Conservation (phyloP, 2,113 vertebrate genomes). For the Stomatorhinus ivindoensis region DNA sequence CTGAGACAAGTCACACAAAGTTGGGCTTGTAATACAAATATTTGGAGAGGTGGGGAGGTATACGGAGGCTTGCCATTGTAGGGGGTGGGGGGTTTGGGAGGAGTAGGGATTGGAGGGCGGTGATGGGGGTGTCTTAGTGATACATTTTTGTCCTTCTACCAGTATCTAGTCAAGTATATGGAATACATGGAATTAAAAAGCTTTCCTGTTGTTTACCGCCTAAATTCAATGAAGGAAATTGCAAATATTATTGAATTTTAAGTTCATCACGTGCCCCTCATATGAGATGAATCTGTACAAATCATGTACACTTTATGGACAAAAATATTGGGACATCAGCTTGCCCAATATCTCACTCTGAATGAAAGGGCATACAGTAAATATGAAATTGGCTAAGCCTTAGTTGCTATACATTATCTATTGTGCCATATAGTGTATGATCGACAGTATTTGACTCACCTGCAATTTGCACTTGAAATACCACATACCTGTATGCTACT, state of each 20-base stretch:
- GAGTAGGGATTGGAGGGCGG: neutral
- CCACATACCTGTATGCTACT: neutral
- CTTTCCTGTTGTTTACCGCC: neutral
- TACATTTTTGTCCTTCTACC: neutral
- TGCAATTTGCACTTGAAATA: neutral
- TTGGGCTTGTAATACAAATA: neutral
- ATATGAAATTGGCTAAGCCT: neutral
- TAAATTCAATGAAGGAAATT: neutral
- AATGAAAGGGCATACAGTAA: neutral
- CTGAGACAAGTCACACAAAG: neutral
- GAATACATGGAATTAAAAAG: neutral
- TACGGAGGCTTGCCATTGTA: neutral
- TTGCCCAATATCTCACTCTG: neutral
- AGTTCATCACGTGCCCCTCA: neutral
- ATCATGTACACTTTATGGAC: neutral
- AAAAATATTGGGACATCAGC: neutral
- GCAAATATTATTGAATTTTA: neutral
- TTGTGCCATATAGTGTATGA: neutral
- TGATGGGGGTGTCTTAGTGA: neutral
- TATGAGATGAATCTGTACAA: neutral
- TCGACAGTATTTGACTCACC: neutral
- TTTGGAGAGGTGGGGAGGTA: neutral
- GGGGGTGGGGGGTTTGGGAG: neutral
- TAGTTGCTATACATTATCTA: neutral
- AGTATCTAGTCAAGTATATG: neutral